Percentiles rank a stretch among this genome's conserved stretches.
These are phyloP conservation scores for Lepidurus apus DNA, from an alignment of 1,140 invertebrate species.

Conservation along the genomic window DNA sequence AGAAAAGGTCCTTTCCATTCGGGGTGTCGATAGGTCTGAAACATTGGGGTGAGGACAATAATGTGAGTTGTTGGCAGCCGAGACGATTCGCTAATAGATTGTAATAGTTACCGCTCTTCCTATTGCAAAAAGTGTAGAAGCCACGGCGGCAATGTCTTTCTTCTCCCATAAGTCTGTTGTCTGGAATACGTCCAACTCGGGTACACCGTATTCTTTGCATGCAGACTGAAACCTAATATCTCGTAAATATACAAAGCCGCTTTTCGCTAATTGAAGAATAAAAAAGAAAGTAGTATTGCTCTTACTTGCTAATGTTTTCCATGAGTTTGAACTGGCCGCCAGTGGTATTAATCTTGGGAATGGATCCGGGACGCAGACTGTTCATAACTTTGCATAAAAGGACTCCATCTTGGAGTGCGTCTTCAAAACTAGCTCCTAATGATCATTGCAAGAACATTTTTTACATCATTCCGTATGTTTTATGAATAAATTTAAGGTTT, in stretches of 20 bases:
- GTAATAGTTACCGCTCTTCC: slow-evolving; percentile 67
- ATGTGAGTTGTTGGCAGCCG: slow-evolving; percentile 15
- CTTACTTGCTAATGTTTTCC: slow-evolving; percentile 87
- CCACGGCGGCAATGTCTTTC: slow-evolving; percentile 85
- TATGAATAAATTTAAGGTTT: not conserved
- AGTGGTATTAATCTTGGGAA: slow-evolving; percentile 78
- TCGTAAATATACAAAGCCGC: slow-evolving; percentile 20
- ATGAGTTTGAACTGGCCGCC: slow-evolving; percentile 92
- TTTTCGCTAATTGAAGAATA: not conserved
- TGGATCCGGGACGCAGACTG: slow-evolving; percentile 70
- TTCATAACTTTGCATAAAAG: slow-evolving; percentile 88
- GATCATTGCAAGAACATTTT: not conserved
- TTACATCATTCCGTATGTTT: not conserved
- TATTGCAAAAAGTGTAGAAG: slow-evolving; percentile 78
- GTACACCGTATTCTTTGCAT: slow-evolving; percentile 76
- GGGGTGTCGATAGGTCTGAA: slow-evolving; percentile 74
- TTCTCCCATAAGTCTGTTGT: slow-evolving; percentile 89
- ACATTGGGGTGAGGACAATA: not conserved
- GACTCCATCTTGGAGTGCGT: slow-evolving; percentile 77
- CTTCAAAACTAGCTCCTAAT: slow-evolving; percentile 56
- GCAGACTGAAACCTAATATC: slow-evolving; percentile 77
- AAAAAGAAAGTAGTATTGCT: slow-evolving; percentile 29
- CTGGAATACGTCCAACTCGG: slow-evolving; percentile 86
- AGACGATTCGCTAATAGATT: not conserved
- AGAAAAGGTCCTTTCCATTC: slow-evolving; percentile 80